Evolutionary conservation across 2,113 vertebrate species (phyloP), one percentile per base, ranked within the genome.

Genomic region (Morphnarchus princeps): DNA sequence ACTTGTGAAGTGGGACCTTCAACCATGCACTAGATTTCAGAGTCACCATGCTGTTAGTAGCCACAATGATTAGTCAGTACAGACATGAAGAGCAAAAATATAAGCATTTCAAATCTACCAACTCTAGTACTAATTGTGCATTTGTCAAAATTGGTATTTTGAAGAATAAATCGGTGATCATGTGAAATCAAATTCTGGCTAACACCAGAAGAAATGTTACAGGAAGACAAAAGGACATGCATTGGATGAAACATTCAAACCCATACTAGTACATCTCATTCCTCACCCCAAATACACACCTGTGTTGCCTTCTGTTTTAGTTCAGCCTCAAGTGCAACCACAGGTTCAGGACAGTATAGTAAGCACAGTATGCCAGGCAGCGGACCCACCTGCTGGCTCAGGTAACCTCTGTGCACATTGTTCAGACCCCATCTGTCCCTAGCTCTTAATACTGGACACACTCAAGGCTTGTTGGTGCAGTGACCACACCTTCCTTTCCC

Each of bases 41-140:
- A 87, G 54, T 31, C 52, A 57, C 25, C 76, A 82, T 74, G 82
- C 82, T 82, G 79, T 95, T 97, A 97, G 86, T 89, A 96, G 71
- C 83, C 79, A 87, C 83, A 82, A 6, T 26, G 69, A 57, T 79
- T 70, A 83, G 80, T 90, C 61, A 65, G 55, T 20, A 74, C 9
- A 77, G 55, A 87, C 28, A 28, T 0, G 9, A 67, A 77, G 40
- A 87, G 20, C 0, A 4, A 82, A 94, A 77, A 50, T 2, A 80
- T 2, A 92, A 88, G 32, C 62, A 70, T n/a, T 76, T 86, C 38
- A 70, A 76, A 93, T 42, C 59, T 43, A 77, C 32, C 40, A 38
- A 13, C 32, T 57, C 40, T 20, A 87, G 55, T 16, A 42, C 36
- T 16, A 61, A 47, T 6, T 38, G 38, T 49, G 47, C 26, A 40